Conservation (phyloP, 2,113 vertebrate species). For the Myrmecophaga tridactyla region DNA sequence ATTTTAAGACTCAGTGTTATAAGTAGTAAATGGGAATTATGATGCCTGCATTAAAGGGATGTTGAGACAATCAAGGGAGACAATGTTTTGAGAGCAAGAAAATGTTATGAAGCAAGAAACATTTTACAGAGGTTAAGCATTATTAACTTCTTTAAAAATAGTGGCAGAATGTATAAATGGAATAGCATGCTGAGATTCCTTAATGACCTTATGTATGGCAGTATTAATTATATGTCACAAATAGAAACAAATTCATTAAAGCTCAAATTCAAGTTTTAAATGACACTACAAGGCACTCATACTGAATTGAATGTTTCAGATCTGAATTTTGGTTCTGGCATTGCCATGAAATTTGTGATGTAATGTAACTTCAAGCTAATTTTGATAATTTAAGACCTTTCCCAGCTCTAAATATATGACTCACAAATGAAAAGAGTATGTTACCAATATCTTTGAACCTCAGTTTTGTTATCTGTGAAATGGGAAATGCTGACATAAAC, state of each 20-base stretch:
- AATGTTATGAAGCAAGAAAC: conserved; percentile 36
- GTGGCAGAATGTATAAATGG: background rate
- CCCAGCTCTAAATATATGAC: background rate
- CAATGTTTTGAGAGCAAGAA: background rate
- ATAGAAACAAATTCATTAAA: background rate
- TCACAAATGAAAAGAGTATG: background rate
- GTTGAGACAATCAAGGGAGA: conserved; percentile 19
- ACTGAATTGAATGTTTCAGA: background rate
- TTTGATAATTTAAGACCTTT: background rate
- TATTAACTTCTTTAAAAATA: background rate
- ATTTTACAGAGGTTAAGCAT: background rate
- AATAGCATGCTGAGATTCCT: conserved; percentile 17
- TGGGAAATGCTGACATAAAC: background rate
- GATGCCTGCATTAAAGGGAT: background rate
- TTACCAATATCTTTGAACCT: background rate
- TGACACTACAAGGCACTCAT: background rate
- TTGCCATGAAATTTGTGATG: conserved; percentile 8
- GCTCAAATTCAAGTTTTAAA: conserved; percentile 32
- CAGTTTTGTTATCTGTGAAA: conserved; percentile 40
- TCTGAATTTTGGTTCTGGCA: conserved; percentile 27
- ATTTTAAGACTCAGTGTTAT: background rate
- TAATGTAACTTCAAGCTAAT: background rate
- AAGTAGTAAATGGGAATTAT: conserved; percentile 5
- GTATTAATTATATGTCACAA: background rate
- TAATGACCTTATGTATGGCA: background rate